phyloP scores from a whole-genome alignment of 2,797 vertebrate species.

The Myotis pilosus region DNA sequence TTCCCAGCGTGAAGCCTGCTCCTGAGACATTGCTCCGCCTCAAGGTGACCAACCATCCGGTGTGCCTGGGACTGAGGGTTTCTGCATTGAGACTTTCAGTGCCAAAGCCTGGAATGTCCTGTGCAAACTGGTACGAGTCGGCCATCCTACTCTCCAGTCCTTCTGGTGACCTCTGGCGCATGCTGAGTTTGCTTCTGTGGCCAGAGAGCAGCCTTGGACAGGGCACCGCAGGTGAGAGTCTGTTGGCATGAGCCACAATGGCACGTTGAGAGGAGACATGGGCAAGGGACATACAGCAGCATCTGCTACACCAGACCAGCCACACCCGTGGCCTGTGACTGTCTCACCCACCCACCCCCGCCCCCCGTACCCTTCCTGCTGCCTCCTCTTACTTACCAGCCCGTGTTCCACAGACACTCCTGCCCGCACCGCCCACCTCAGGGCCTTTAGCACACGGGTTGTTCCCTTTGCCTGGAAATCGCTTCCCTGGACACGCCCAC shows the following conservation, averaged over 20 bases:
- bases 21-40: not conserved
- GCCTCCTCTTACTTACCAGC: not conserved
- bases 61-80: not conserved
- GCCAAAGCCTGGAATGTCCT: not conserved
- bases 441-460: not conserved
- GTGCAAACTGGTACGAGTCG: too few species aligned
- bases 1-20: not conserved
- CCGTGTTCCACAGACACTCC: not conserved
- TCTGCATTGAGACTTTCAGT: not conserved
- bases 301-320: not conserved
- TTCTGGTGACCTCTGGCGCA: not conserved
- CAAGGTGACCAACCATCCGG: rapidly evolving
- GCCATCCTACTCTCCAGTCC: not conserved
- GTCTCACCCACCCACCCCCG: too few species aligned
- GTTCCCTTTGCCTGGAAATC: not conserved
- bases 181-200: not conserved
- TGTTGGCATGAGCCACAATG: rapidly evolving
- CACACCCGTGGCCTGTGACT: rapidly evolving
- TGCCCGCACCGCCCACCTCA: not conserved
- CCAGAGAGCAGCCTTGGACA: not conserved
- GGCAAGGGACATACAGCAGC: not conserved
- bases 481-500: not conserved
- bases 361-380: not conserved
- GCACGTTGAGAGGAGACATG: rapidly evolving
- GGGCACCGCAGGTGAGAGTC: too few species aligned